phyloP scores from a whole-genome alignment of 2,888 invertebrate species.

The Xestoiulus laeticollis region DNA sequence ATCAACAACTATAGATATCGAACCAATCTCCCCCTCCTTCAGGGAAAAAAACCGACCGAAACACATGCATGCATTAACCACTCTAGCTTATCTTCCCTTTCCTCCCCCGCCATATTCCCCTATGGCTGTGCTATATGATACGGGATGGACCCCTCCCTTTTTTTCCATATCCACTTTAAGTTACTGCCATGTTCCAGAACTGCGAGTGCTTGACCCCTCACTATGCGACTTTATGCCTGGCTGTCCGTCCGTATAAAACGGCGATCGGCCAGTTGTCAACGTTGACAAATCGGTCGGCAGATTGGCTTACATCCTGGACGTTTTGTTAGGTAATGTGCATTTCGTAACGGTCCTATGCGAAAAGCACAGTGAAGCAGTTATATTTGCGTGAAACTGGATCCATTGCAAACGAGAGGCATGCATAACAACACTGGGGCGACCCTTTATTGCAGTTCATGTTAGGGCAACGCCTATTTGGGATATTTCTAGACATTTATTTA shows the following conservation, averaged over 20 bases:
- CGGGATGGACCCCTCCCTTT: neutral
- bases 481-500: neutral
- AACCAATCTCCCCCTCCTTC: neutral
- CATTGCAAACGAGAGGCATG: neutral
- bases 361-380: neutral
- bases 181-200: neutral
- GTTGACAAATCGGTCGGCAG: neutral
- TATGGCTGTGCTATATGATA: neutral
- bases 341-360: neutral
- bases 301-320: neutral
- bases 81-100: slow-evolving; percentile 12
- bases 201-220: neutral
- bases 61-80: slow-evolving; percentile 22
- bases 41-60: neutral
- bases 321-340: neutral
- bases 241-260: neutral
- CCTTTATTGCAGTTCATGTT: neutral
- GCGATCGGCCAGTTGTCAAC: neutral
- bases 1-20: neutral
- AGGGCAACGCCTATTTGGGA: neutral
- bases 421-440: neutral
- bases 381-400: neutral
- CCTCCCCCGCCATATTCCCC: slow-evolving; percentile 36
- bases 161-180: slow-evolving; percentile 14
- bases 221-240: neutral